Base-by-base conservation (phyloP, 2,797 vertebrate genomes). In the Lophius americanus region DNA sequence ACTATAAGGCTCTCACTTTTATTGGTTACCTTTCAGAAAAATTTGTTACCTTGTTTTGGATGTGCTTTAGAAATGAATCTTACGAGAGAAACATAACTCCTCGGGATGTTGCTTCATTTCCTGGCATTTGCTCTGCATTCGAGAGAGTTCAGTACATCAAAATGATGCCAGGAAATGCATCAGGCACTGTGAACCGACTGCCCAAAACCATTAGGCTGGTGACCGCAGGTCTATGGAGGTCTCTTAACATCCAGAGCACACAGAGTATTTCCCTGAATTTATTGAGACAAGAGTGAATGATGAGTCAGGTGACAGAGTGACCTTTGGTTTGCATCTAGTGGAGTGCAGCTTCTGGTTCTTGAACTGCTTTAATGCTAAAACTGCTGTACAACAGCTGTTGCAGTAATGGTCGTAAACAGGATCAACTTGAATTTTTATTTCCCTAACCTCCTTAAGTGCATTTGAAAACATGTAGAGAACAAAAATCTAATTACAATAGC, bases 141-240 rank as follows among this genome's bases (percentile, higher is more conserved):
- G 48, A 32, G 35, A 35, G 59, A 38, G 32, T 35, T 66, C 33
- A 39, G 32, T 8, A 37, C 58, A 60, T 63, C 41, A 2, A 55
- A 72, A 64, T 51, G 53, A 72, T 33, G 38, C 51, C 38, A 57
- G 23, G 23, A 77, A 82, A 78, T 66, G 39, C 51, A 73, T 64
- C 59, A 56, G 14, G 51, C 14, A 39, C 43, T 61, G 11, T 47
- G 47, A 11, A 46, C 39, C 23, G 73, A 51, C 65, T 60, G 54
- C 62, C 72, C 73, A 51, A 38, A 46, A 50, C 11, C 2, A 11
- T 60, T 50, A 62, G 47, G 23, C 23, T 23, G 23, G 8, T 14
- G 57, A 43, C 69, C 65, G 59, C 23, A 0, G 47, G 66, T 35
- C 36, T 11, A 58, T 52, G 38, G 32, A 50, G 51, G 59, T 73